phyloP scores from a whole-genome alignment of 2,888 invertebrate genomes.

The Drosophila greeni region DNA sequence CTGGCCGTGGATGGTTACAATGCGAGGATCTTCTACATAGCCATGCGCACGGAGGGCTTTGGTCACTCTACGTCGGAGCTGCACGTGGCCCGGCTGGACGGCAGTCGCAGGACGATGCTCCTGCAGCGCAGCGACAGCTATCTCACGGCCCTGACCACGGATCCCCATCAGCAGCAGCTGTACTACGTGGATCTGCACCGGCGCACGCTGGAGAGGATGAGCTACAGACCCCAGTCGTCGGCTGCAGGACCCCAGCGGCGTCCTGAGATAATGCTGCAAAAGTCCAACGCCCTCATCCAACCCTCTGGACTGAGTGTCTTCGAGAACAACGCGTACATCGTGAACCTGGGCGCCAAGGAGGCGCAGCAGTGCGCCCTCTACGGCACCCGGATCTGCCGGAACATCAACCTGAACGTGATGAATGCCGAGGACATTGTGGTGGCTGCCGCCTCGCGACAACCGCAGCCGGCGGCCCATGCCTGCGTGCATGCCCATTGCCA shows the following conservation, averaged over 20 bases:
- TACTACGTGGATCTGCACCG: conserved; percentile 87
- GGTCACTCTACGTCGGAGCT: conserved; percentile 80
- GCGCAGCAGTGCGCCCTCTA: conserved; percentile 83
- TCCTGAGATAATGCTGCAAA: conserved; percentile 79
- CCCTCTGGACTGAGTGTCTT: conserved; percentile 85
- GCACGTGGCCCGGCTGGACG: conserved; percentile 81
- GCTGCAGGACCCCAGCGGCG: conserved; percentile 7
- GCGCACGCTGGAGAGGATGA: conserved; percentile 80
- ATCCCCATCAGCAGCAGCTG: conserved; percentile 82
- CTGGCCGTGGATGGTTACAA: conserved; percentile 83
- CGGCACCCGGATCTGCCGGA: conserved; percentile 80
- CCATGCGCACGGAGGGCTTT: conserved; percentile 79
- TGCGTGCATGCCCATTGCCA: conserved; percentile 81
- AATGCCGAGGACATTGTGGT: conserved; percentile 81
- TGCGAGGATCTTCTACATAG: conserved; percentile 82
- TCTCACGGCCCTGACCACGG: conserved; percentile 79
- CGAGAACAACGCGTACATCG: conserved; percentile 88
- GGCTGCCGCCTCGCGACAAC: conserved; percentile 81
- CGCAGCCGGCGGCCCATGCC: conserved; percentile 78
- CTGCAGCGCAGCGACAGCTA: conserved; percentile 70
- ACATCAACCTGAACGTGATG: conserved; percentile 79
- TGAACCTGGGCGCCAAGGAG: conserved; percentile 80
- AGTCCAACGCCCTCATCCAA: conserved; percentile 79
- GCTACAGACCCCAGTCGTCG: conserved; percentile 72
- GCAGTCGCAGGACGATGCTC: conserved; percentile 79